These are phyloP conservation scores for Drosophila nigricruria DNA, from an alignment of 2,888 invertebrate genomes.

Conservation along the genomic window DNA sequence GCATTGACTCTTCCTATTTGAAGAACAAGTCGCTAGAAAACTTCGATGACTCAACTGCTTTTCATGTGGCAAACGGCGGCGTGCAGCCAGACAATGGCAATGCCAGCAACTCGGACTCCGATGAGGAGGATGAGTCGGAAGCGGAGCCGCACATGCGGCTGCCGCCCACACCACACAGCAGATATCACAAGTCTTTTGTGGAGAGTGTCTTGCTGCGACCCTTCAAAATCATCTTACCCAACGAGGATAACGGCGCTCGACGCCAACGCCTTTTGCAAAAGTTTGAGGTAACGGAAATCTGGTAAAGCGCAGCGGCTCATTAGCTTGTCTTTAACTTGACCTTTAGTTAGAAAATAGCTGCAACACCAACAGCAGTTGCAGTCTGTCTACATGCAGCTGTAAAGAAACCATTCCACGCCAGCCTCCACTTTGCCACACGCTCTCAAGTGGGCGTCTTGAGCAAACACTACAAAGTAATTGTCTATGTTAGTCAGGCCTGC, in stretches of 20 bases:
- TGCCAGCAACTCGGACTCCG: slow-evolving; percentile 37
- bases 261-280: slow-evolving; percentile 83
- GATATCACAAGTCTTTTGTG: slow-evolving; percentile 83
- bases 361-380: slow-evolving; percentile 4
- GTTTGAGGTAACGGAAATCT: slow-evolving; percentile 84
- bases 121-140: slow-evolving; percentile 75
- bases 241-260: slow-evolving; percentile 79
- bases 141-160: slow-evolving; percentile 87
- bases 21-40: slow-evolving; percentile 85
- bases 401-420: not conserved
- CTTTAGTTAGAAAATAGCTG: slow-evolving; percentile 30
- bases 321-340: slow-evolving; percentile 65
- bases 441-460: slow-evolving; percentile 46
- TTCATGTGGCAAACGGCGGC: slow-evolving; percentile 31
- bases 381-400: not conserved
- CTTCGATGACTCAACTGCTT: slow-evolving; percentile 83
- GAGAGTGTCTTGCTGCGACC: slow-evolving; percentile 82
- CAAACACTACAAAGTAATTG: slow-evolving; percentile 61
- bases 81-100: slow-evolving; percentile 44
- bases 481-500: slow-evolving; percentile 36
- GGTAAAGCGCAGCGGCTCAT: slow-evolving; percentile 66
- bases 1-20: slow-evolving; percentile 83
- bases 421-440: slow-evolving; percentile 6
- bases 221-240: slow-evolving; percentile 83
- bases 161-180: slow-evolving; percentile 72